phyloP scores from a whole-genome alignment of 23 tunicate genomes.

The Clavelina lepadiformis region DNA sequence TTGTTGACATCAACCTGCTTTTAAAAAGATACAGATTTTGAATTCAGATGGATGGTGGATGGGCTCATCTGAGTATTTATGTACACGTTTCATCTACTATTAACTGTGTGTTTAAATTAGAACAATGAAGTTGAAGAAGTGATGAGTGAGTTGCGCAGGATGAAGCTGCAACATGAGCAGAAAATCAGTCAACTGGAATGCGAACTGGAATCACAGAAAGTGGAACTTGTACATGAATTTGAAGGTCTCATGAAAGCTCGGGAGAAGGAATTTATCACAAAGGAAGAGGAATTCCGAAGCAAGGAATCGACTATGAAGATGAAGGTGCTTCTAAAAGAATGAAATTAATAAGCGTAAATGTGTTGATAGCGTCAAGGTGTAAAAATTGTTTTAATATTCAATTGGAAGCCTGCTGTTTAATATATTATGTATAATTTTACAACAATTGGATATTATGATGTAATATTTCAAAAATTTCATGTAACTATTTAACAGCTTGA shows the following conservation, averaged over 20 bases:
- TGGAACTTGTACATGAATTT: conserved; percentile 51
- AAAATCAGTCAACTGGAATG: conserved; percentile 29
- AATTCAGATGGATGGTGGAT: no score
- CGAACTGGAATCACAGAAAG: conserved; percentile 56
- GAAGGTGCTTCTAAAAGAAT: conserved; percentile 36
- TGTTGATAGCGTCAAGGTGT: background rate
- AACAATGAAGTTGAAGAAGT: conserved; percentile 47
- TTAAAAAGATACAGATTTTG: no score
- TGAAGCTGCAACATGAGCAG: conserved; percentile 30
- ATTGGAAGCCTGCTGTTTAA: background rate
- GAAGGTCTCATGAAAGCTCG: conserved; percentile 30
- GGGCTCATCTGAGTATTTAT: no score
- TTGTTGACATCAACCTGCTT: no score
- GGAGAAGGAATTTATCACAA: conserved; percentile 31
- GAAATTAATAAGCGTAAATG: background rate
- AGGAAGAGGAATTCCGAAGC: conserved; percentile 18
- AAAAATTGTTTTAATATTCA: background rate
- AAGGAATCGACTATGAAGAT: conserved; percentile 28
- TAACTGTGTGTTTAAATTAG: no score
- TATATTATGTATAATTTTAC: no score
- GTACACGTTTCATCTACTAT: no score
- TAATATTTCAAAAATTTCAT: no score
- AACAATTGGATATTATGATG: no score
- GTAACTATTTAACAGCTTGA: no score
- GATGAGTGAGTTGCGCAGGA: conserved; percentile 16